Evolutionary conservation across 2,113 vertebrate species (phyloP), one percentile per base, ranked within the genome.

Genomic region (Microtus montanus): DNA sequence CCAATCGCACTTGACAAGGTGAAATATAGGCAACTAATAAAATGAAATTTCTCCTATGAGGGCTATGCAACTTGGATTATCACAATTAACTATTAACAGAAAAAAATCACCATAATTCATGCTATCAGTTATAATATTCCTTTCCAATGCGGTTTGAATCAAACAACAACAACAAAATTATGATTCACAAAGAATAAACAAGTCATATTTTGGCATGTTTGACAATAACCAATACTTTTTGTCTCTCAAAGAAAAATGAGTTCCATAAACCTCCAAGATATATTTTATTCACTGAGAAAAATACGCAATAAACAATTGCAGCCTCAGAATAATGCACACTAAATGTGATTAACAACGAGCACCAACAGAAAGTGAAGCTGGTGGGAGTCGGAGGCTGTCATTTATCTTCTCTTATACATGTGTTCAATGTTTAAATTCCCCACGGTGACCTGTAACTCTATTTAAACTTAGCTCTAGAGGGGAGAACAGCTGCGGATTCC

Each of bases 221-320:
- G 68, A 92, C 11, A 96, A 38, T 26, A 97, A 80, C 47, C 20
- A 89, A 79, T 70, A 96, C 52, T 92, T 96, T 92, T 54, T 84
- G 77, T n/a, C 38, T 89, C 61, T 91, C 79, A 35, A 89, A 96
- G 90, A 87, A 95, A 96, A 95, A 94, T 66, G 20, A 66, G 44
- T 94, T 84, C 44, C 92, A 95, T 92, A 96, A 95, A 89, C 87
- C 95, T 97, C 90, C 30, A 78, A 95, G 73, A 92, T 86, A 84
- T 63, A 95, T 96, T 87, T 93, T 82, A 75, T 52, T 93, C 87
- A 87, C 47, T 92, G n/a, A 91, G 80, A 92, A 92, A 93, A 94
- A 96, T 33, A 24, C 52, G 92, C 70, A 75, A 95, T 68, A 92
- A 96, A 88, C 33, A 97, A 89, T 2, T 70, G 10, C 13, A 92